These are phyloP conservation scores for Oryzias dopingdopingensis DNA, from an alignment of 2,797 vertebrate genomes.

Conservation along the genomic window DNA sequence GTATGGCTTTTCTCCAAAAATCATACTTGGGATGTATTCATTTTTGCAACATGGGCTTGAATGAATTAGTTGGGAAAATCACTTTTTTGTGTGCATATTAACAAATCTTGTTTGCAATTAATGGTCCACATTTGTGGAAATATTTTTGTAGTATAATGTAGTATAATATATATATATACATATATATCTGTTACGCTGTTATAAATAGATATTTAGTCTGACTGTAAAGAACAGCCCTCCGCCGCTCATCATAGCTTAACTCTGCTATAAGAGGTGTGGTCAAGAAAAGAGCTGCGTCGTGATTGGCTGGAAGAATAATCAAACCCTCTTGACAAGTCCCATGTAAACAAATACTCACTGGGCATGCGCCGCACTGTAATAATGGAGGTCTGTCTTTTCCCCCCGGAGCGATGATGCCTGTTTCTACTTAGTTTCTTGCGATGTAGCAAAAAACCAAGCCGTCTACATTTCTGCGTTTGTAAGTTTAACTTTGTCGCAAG, in stretches of 20 bases:
- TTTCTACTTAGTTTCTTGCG: conserved; percentile 43
- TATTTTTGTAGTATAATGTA: too few relatives aligned
- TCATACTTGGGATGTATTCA: too few relatives aligned
- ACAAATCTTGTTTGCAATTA: too few relatives aligned
- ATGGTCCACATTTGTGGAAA: too few relatives aligned
- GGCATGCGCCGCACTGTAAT: conserved; percentile 73
- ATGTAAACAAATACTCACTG: conserved; percentile 79
- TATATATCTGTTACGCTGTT: too few relatives aligned
- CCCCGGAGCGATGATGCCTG: conserved; percentile 52
- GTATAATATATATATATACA: too few relatives aligned
- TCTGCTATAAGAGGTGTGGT: conserved; percentile 2
- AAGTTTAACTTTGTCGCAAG: conserved; percentile 40
- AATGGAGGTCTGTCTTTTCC: conserved; percentile 77
- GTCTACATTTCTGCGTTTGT: conserved; percentile 46
- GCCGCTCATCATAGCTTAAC: background rate
- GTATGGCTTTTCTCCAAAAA: too few relatives aligned
- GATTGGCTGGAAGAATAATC: conserved; percentile 31
- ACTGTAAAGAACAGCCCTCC: too few relatives aligned
- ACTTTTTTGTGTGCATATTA: too few relatives aligned
- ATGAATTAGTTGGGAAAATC: too few relatives aligned
- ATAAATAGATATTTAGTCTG: too few relatives aligned
- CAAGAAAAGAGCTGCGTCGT: conserved; percentile 5
- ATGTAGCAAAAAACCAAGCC: conserved; percentile 22
- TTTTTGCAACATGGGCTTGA: too few relatives aligned
- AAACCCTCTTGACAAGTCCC: conserved; percentile 40